Evolutionary conservation across 2,113 vertebrate genomes (phyloP).

Genomic region (human): GRCh38 chr1:238313001-238313500

Average conservation of each 20-base stretch:
- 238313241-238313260: neutral
- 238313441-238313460: conserved; percentile 40
- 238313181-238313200: neutral
- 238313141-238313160: neutral
- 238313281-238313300: neutral
- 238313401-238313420: neutral
- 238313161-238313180: neutral
- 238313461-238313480: neutral
- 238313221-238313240: neutral
- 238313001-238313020: neutral
- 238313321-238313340: neutral
- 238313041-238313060: neutral
- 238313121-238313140: neutral
- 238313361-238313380: neutral
- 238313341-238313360: conserved; percentile 26
- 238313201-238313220: neutral
- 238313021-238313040: neutral
- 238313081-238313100: neutral
- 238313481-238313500: neutral
- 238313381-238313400: neutral
- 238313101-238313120: neutral
- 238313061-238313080: neutral
- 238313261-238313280: neutral
- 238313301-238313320: neutral
- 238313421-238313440: neutral